Evolutionary conservation across 1,140 invertebrate genomes (phyloP), one percentile per base, ranked within the genome.

Genomic region (Ericerus pela): DNA sequence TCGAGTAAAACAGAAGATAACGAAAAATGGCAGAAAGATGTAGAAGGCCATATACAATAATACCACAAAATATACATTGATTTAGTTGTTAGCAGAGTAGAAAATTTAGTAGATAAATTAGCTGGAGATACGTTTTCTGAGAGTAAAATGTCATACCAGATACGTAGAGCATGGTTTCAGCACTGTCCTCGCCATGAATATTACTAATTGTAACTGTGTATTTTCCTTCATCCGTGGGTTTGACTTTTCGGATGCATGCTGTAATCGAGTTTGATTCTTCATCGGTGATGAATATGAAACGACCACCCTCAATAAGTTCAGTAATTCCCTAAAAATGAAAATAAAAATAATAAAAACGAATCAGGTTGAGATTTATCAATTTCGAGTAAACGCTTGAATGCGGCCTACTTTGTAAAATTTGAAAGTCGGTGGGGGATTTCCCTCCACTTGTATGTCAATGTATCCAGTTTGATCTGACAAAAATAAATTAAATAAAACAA

Each of bases 141-240:
- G 1, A 37, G 27, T 24, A 22, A 26, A 37, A 33, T 51, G 26
- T 2, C 69, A 75, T 76, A 91, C 91, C 92, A 63, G 93, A 95
- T 29, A 99, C 93, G 69, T 94, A 96, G 60, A 99, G 76, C 64
- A 85, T 84, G 78, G 93, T 93, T 67, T 95, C 91, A 56, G 90
- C 91, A 0, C 85, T 84, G 68, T 96, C 93, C 69, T 91, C 87
- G 56, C 95, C 95, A 66, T 96, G 85, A 55, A 83, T 81, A 67
- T 98, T 96, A 66, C 82, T 86, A 54, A 97, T 80, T 53, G 90
- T 81, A 63, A 96, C 78, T 67, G 86, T 91, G 73, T 97, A 99
- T 68, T 88, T 88, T 29, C 91, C 92, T 73, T 99, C 96, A 81
- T 99, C 96, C 65, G 89, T 90, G 12, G 89, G 83, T 69, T 96